Evolutionary conservation across 2,888 invertebrate genomes (phyloP).

Genomic region (Loripinus fragilis): DNA sequence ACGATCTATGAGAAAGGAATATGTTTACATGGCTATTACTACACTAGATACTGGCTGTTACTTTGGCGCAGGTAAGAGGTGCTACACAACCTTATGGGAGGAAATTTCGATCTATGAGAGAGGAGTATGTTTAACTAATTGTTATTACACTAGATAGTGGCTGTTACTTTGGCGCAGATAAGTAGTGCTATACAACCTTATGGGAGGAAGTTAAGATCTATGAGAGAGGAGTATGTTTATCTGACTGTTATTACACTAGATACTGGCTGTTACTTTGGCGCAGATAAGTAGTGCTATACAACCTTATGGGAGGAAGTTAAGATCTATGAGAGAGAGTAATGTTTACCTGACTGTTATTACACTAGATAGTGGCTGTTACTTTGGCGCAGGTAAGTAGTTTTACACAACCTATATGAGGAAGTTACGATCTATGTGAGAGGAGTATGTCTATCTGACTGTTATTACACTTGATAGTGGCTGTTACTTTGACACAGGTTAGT

Average conservation of each 20-base stretch:
- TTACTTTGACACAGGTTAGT: too few relatives aligned
- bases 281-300: too few relatives aligned
- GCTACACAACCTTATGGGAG: slow-evolving; percentile 58
- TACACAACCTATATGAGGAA: too few relatives aligned
- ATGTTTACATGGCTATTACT: slow-evolving; percentile 61
- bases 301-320: slow-evolving; percentile 45
- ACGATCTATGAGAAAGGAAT: slow-evolving; percentile 46
- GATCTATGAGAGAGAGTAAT: slow-evolving; percentile 45
- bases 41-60: slow-evolving; percentile 62
- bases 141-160: slow-evolving; percentile 62
- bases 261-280: too few relatives aligned
- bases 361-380: slow-evolving; percentile 63
- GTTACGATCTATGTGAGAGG: too few relatives aligned
- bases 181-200: slow-evolving; percentile 41
- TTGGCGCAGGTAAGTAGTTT: slow-evolving; percentile 63
- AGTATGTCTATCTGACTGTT: too few relatives aligned
- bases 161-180: slow-evolving; percentile 69
- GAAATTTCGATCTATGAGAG: slow-evolving; percentile 32
- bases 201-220: slow-evolving; percentile 38
- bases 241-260: too few relatives aligned
- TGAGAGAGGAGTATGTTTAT: slow-evolving; percentile 50
- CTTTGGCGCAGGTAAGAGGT: slow-evolving; percentile 72
- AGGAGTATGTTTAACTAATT: slow-evolving; percentile 60
- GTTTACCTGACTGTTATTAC: slow-evolving; percentile 63
- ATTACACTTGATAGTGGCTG: too few relatives aligned